Evolutionary conservation across 2,797 vertebrate species (phyloP).

Genomic region (Bradypodion ventrale): DNA sequence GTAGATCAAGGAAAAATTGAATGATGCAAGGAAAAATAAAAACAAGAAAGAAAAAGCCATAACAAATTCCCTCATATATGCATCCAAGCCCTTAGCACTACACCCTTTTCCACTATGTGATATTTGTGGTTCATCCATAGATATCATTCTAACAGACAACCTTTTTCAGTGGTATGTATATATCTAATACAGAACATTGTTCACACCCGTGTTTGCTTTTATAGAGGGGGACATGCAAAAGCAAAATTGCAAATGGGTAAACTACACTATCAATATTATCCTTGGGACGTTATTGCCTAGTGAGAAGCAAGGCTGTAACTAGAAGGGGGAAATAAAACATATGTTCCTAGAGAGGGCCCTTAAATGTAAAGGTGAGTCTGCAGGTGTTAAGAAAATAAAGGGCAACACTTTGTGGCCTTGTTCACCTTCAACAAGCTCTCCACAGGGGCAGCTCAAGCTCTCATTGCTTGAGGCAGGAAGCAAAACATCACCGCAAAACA

Average conservation of each 20-base stretch:
- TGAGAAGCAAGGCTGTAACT: no score
- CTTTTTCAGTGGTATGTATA: neutral
- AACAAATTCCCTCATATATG: neutral
- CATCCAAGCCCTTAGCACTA: neutral
- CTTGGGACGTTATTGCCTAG: neutral
- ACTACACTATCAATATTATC: neutral
- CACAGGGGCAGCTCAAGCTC: no score
- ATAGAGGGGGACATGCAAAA: neutral
- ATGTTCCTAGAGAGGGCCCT: no score
- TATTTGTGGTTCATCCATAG: neutral
- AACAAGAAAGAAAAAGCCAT: neutral
- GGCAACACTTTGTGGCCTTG: no score
- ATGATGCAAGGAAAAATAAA: constrained; percentile 24
- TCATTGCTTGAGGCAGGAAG: no score
- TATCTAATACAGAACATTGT: neutral
- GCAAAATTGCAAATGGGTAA: neutral
- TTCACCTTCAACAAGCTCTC: no score
- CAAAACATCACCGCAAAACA: no score
- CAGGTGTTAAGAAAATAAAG: no score
- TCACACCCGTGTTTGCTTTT: neutral
- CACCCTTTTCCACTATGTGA: neutral
- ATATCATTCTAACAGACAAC: neutral
- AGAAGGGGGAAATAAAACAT: no score
- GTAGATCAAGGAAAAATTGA: constrained; percentile 48
- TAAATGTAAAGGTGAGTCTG: no score